Conservation (phyloP, 1,140 invertebrate species). For the Thalassaphorura encarpata region DNA sequence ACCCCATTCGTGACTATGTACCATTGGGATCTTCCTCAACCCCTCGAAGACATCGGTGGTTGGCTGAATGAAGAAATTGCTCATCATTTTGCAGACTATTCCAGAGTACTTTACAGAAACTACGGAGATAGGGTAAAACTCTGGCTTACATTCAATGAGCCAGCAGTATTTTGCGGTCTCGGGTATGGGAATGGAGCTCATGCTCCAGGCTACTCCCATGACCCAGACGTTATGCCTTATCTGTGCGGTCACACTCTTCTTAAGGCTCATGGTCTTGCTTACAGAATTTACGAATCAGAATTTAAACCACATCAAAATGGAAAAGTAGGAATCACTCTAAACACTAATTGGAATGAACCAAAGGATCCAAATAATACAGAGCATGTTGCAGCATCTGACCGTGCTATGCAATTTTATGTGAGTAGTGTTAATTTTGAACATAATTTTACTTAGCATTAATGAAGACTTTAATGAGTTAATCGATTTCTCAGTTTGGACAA, state of each 20-base stretch:
- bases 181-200: constrained; percentile 41
- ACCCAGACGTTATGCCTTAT: constrained; percentile 11
- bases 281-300: constrained; percentile 18
- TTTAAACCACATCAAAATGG: constrained; percentile 14
- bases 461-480: not conserved
- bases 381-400: constrained; percentile 2
- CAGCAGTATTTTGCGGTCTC: constrained; percentile 34
- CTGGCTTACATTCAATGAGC: constrained; percentile 44
- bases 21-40: constrained; percentile 39
- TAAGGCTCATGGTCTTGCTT: constrained; percentile 20
- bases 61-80: constrained; percentile 38
- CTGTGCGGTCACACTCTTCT: constrained; percentile 17
- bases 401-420: constrained; percentile 10
- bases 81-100: constrained; percentile 38
- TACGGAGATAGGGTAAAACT: constrained; percentile 40
- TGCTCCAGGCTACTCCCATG: constrained; percentile 20
- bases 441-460: constrained; percentile 37
- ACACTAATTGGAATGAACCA: constrained; percentile 18
- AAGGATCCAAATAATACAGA: not conserved
- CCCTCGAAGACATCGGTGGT: constrained; percentile 46
- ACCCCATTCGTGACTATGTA: constrained; percentile 48
- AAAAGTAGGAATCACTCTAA: constrained; percentile 21
- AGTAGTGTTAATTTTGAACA: constrained; percentile 38
- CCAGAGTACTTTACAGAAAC: constrained; percentile 36
- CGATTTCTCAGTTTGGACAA: constrained; percentile 45